Conservation (phyloP, 2,888 invertebrate species). For the Netelia melanura region DNA sequence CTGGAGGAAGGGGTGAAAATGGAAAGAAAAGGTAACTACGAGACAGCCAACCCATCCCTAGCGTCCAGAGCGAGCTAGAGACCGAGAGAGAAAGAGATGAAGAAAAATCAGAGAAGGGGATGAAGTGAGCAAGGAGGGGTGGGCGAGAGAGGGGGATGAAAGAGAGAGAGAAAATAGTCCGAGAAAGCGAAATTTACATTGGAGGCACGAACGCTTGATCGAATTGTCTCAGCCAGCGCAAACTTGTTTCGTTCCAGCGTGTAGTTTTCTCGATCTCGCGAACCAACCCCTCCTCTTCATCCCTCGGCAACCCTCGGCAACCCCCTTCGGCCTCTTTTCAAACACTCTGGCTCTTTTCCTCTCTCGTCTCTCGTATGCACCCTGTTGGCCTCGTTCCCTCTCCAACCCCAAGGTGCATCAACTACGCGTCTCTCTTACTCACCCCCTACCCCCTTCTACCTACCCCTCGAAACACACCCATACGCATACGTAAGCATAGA, state of each 20-base stretch:
- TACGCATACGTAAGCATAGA: too few relatives aligned
- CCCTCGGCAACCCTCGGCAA: background rate
- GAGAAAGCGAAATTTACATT: constrained; percentile 70
- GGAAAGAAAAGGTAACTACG: background rate
- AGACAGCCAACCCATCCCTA: background rate
- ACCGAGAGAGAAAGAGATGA: constrained; percentile 22
- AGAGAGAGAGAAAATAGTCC: constrained; percentile 49
- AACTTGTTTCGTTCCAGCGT: constrained; percentile 68
- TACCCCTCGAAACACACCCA: too few relatives aligned
- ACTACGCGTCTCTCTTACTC: constrained; percentile 6
- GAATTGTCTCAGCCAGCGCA: constrained; percentile 69
- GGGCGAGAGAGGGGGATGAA: constrained; percentile 24
- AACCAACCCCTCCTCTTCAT: background rate
- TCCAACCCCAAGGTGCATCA: constrained; percentile 16
- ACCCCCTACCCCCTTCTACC: too few relatives aligned
- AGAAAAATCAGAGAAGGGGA: constrained; percentile 39
- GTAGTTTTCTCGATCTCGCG: constrained; percentile 62
- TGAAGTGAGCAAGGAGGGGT: constrained; percentile 1
- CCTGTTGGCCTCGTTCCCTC: constrained; percentile 29
- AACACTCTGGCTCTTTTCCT: background rate
- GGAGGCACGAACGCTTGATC: constrained; percentile 68
- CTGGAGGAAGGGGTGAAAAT: background rate
- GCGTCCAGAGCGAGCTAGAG: constrained; percentile 11
- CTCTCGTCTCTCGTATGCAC: background rate
- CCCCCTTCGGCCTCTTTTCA: background rate